phyloP scores from a whole-genome alignment of 2,113 vertebrate species.

The Heliornis fulica region DNA sequence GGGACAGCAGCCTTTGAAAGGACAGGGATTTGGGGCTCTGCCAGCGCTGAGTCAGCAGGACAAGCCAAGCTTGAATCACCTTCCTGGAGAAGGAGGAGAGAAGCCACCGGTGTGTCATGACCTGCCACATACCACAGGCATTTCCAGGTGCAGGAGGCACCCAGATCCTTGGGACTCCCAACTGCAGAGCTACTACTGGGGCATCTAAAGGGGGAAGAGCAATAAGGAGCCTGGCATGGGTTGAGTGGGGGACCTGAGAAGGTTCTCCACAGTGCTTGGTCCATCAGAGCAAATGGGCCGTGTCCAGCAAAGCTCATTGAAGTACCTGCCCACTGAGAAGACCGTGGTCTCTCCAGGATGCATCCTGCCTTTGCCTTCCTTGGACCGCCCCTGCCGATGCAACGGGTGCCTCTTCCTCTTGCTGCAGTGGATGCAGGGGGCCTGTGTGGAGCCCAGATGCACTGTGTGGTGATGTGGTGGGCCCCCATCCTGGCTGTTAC shows the following conservation, averaged over 20 bases:
- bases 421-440: conserved; percentile 89
- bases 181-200: not conserved
- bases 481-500: conserved; percentile 82
- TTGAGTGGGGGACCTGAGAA: not conserved
- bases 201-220: fast-evolving
- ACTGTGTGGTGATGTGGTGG: conserved; percentile 91
- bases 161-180: not conserved
- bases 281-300: not conserved
- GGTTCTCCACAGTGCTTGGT: fast-evolving
- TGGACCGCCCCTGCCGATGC: conserved; percentile 78
- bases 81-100: not conserved
- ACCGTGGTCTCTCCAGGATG: conserved; percentile 88
- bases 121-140: not conserved
- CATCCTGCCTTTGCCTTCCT: conserved; percentile 77
- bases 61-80: conserved; percentile 6
- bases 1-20: not conserved
- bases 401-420: conserved; percentile 82
- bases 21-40: not conserved
- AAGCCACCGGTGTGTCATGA: not conserved
- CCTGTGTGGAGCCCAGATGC: conserved; percentile 84
- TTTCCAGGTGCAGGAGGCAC: not conserved
- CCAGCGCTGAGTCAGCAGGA: conserved; percentile 7
- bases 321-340: conserved; percentile 93
- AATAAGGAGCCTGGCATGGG: not conserved
- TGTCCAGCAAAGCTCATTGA: not conserved